Conservation (phyloP, 2,797 vertebrate genomes). For the Setipinna tenuifilis region DNA sequence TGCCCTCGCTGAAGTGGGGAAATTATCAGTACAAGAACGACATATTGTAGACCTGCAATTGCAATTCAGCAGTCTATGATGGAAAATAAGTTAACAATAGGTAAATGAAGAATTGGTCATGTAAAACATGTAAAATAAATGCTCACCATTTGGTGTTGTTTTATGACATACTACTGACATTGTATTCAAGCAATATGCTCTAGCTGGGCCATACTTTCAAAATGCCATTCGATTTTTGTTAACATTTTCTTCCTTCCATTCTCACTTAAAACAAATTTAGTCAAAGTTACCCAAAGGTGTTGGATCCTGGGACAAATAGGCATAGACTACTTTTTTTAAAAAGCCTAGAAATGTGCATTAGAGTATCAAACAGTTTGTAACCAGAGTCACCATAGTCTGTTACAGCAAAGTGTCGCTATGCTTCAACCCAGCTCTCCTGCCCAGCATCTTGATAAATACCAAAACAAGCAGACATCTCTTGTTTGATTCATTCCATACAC, state of each 20-base stretch:
- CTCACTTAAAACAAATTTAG: background rate
- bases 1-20: too few species aligned
- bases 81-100: background rate
- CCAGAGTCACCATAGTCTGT: background rate
- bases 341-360: background rate
- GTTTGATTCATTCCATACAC: conserved; percentile 19
- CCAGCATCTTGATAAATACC: conserved; percentile 4
- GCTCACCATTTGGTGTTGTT: background rate
- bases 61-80: background rate
- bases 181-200: background rate
- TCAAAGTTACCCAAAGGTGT: background rate
- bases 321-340: background rate
- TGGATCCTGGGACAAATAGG: background rate
- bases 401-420: background rate
- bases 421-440: background rate
- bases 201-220: background rate
- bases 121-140: background rate
- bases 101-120: background rate
- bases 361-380: background rate
- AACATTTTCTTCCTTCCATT: background rate
- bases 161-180: background rate
- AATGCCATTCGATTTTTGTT: background rate
- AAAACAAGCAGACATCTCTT: conserved; percentile 22
- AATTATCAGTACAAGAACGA: background rate
- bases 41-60: background rate